Conservation (phyloP, 2,113 vertebrate genomes). For the Genyomyrus donnyi region DNA sequence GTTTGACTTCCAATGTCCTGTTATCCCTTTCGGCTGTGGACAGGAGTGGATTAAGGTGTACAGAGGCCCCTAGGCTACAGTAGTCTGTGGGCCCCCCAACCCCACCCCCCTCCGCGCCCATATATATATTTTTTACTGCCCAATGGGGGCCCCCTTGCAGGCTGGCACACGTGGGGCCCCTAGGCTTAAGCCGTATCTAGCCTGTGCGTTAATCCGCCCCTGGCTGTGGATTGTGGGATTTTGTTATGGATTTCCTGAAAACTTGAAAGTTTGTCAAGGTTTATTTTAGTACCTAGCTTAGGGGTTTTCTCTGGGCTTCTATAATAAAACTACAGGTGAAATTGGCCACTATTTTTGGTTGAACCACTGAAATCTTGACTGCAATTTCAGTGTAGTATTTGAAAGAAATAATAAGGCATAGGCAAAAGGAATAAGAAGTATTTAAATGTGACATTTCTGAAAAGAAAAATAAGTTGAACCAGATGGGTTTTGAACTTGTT, state of each 20-base stretch:
- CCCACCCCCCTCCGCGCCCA: too few species aligned
- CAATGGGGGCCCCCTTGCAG: too few species aligned
- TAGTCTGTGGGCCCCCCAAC: too few species aligned
- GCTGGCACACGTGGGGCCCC: too few species aligned
- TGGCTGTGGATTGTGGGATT: not conserved
- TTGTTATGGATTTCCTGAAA: not conserved
- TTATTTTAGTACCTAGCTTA: not conserved
- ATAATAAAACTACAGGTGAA: not conserved
- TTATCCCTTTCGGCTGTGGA: not conserved
- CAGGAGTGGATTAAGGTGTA: too few species aligned
- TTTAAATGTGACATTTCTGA: not conserved
- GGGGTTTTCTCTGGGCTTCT: not conserved
- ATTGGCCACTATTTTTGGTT: not conserved
- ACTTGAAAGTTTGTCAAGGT: not conserved
- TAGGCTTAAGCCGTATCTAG: too few species aligned
- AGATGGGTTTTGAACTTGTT: not conserved
- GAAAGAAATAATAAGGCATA: not conserved
- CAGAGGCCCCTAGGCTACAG: too few species aligned
- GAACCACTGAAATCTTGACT: not conserved
- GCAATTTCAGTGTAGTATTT: not conserved
- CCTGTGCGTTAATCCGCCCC: too few species aligned
- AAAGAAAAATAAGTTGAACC: not conserved
- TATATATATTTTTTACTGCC: too few species aligned
- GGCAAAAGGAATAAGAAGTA: not conserved
- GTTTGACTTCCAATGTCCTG: not conserved